Evolutionary conservation across 1,140 invertebrate genomes (phyloP), one percentile per base, ranked within the genome.

Genomic region (Drosophila ironensis): DNA sequence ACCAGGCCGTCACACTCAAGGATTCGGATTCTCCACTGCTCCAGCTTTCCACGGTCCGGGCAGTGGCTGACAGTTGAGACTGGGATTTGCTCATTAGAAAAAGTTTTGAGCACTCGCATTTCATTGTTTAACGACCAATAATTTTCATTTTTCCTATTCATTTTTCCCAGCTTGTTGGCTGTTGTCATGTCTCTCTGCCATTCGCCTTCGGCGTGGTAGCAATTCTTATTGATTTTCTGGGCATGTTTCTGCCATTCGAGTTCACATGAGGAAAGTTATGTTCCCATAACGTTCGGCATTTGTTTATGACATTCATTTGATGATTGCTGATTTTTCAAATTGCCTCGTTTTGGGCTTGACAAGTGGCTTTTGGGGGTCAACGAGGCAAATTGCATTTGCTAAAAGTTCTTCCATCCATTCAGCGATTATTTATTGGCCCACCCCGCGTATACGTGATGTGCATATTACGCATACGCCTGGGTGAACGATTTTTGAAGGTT

Each of bases 281-380:
- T 54, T 63, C 59, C 17, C 59, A 61, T 38, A 60, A 57, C 53
- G 56, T 57, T 63, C 35, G 48, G 56, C 60, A 63, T 48, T 63
- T 63, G 41, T 63, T 63, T 47, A 63, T 63, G 60, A 63, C 60
- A 63, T 63, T 63, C 56, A 63, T 63, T 60, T 40, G 60, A 63
- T 63, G 59, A 63, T 63, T 63, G 56, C 59, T 48, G 59, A 47
- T 63, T 47, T 61, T 48, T 28, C 56, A 40, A 63, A 63, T 63
- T 63, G 56, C 41, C 60, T 63, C 33, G 44, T 63, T 63, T 37
- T 5, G 33, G 33, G 33, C 2, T 8, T 7, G 33, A 37, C 33
- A 37, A 16, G 33, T 17, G 12, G 33, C 33, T 37, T 37, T 17
- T 25, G 19, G 33, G n/a, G 33, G 33, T 47, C 44, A 48, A 63